Conservation (phyloP, 2,113 vertebrate genomes). For the Xenopus laevis region DNA sequence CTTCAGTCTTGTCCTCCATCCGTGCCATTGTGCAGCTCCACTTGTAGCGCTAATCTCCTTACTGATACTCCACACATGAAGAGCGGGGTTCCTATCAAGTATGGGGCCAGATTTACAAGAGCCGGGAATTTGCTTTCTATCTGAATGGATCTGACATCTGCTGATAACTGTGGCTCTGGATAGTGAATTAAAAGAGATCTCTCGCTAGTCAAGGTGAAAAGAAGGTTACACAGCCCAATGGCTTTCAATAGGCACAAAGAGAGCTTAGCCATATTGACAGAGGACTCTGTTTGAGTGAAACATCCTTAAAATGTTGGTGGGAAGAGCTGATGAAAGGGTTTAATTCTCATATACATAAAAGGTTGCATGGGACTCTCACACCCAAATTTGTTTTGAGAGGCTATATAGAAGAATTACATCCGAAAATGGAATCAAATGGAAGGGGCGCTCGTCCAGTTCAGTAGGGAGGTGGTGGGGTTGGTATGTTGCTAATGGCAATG, state of each 20-base stretch:
- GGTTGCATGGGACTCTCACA: constrained; percentile 42
- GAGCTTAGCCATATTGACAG: constrained; percentile 52
- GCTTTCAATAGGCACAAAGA: constrained; percentile 59
- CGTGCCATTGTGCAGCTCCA: constrained; percentile 38
- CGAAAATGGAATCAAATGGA: constrained; percentile 8
- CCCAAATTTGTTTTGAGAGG: constrained; percentile 46
- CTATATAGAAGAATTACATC: constrained; percentile 40
- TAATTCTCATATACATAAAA: constrained; percentile 58
- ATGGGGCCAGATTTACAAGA: constrained; percentile 45
- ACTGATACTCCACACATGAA: constrained; percentile 37
- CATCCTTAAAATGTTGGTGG: constrained; percentile 54
- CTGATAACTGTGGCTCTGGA: constrained; percentile 44
- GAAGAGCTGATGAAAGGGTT: constrained; percentile 57
- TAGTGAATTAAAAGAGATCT: constrained; percentile 53
- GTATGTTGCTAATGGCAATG: constrained; percentile 11
- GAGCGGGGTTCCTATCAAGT: constrained; percentile 36
- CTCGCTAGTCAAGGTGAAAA: constrained; percentile 49
- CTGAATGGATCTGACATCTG: constrained; percentile 54
- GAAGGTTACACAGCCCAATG: constrained; percentile 51
- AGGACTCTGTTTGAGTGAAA: constrained; percentile 54
- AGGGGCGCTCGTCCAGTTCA: background rate
- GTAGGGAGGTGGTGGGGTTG: background rate
- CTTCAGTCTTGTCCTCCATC: background rate
- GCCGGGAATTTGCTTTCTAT: constrained; percentile 48
- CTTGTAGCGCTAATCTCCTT: constrained; percentile 55